Conservation (phyloP, 2,113 vertebrate genomes). For the Macquaria ambigua region DNA sequence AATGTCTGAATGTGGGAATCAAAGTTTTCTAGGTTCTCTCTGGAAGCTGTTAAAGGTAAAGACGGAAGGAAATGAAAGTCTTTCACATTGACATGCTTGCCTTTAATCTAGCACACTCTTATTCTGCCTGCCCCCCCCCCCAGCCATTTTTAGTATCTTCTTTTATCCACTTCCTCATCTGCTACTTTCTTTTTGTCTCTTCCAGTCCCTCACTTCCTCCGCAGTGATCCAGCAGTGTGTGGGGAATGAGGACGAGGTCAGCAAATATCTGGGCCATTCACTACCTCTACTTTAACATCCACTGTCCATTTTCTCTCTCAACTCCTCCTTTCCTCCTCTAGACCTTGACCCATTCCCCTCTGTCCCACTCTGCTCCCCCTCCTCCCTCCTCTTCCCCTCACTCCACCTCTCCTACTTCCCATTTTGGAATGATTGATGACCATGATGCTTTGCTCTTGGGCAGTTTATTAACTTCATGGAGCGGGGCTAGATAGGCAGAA, state of each 20-base stretch:
- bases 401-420: constrained; percentile 43
- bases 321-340: constrained; percentile 28
- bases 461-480: constrained; percentile 79
- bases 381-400: background rate
- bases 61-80: constrained; percentile 29
- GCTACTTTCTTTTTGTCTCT: constrained; percentile 24
- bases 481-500: constrained; percentile 36
- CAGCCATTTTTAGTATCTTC: constrained; percentile 53
- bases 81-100: constrained; percentile 34
- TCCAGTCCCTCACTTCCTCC: constrained; percentile 18
- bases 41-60: constrained; percentile 39
- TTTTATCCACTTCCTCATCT: constrained; percentile 33
- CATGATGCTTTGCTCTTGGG: constrained; percentile 72
- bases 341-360: constrained; percentile 66
- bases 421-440: constrained; percentile 77
- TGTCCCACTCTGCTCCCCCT: constrained; percentile 15
- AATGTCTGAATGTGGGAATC: constrained; percentile 36
- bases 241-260: constrained; percentile 63
- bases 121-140: background rate
- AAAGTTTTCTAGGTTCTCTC: constrained; percentile 49
- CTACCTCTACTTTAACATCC: constrained; percentile 36
- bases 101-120: constrained; percentile 54
- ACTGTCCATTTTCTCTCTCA: constrained; percentile 39
- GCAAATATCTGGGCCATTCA: constrained; percentile 56
- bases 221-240: constrained; percentile 26